These are phyloP conservation scores for Anniella stebbinsi DNA, from an alignment of 2,797 vertebrate genomes.

Conservation along the genomic window DNA sequence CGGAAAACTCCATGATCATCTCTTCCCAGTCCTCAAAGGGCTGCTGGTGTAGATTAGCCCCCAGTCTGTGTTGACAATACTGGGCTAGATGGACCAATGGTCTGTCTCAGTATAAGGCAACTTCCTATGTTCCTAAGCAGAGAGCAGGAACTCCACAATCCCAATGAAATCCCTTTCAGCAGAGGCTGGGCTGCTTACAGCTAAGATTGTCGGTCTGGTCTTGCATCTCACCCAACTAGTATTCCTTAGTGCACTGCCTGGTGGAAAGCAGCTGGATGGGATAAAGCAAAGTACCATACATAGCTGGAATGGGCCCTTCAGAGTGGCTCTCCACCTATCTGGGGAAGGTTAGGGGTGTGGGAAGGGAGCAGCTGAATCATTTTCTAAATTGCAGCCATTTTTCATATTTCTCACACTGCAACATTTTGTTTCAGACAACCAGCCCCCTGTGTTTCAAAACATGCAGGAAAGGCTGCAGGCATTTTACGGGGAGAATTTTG, in stretches of 20 bases:
- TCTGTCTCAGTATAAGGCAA: too few species aligned
- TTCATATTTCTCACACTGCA: constrained; percentile 1
- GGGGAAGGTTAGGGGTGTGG: too few species aligned
- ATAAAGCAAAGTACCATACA: neutral
- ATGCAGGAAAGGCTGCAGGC: constrained; percentile 77
- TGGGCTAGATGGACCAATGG: too few species aligned
- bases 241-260: neutral
- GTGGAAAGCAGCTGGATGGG: neutral
- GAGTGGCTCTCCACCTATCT: neutral
- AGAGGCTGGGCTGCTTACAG: neutral
- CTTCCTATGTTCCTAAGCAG: neutral
- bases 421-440: constrained; percentile 84
- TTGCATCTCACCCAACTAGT: neutral
- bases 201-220: neutral
- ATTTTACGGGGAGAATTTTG: constrained; percentile 89
- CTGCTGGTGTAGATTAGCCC: too few species aligned
- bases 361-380: neutral
- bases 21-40: too few species aligned
- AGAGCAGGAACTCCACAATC: neutral
- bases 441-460: constrained; percentile 83
- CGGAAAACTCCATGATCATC: too few species aligned
- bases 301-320: neutral
- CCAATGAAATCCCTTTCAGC: neutral
- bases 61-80: too few species aligned
- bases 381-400: neutral